Base-by-base conservation (phyloP, 1,140 invertebrate genomes). In the Thaumatotibia leucotreta region DNA sequence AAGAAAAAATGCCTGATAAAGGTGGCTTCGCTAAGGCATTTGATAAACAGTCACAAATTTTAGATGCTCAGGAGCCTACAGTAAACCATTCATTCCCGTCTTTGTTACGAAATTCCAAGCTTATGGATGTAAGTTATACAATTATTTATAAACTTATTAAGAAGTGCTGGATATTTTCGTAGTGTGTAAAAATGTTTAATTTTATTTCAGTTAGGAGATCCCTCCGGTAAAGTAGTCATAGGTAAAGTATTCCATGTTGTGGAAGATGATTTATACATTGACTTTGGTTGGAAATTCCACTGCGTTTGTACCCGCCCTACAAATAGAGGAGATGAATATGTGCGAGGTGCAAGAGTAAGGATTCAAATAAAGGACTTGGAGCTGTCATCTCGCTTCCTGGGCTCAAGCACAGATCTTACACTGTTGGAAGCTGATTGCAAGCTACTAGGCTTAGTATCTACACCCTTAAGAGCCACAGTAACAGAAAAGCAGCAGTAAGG, bases 201-300 rank as follows among this genome's bases (percentile, higher is more conserved):
- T 70, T 73, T 65, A 71, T 93, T 96, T 70, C 89, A 99, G 95
- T 83, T 99, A 65, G 99, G 99, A 10, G 95, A 98, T 92, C 95
- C 97, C 4, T 92, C 94, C 70, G 95, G 95, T 1, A 98, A 97
- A 93, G 82, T 97, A 31, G 96, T 99, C 0, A 92, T 93, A 49
- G 99, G 99, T 49, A 95, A 94, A 90, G 96, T 99, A 79, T 96
- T 97, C 81, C 96, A 98, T 82, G 89, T 97, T 29, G 95, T 98
- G 54, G 94, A 93, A 22, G 94, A 99, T 90, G 99, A 99, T 93
- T 92, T 99, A 24, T 99, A 99, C 76, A 97, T 99, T 80, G 99
- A 99, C 90, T 99, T 99, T 93, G 99, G 99, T 17, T 97, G 97
- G 93, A 99, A 99, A 89, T 99, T 99, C 90, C 95, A 98, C 84